These are phyloP conservation scores for Micrastur ruficollis DNA, from an alignment of 2,797 vertebrate genomes.

Conservation along the genomic window DNA sequence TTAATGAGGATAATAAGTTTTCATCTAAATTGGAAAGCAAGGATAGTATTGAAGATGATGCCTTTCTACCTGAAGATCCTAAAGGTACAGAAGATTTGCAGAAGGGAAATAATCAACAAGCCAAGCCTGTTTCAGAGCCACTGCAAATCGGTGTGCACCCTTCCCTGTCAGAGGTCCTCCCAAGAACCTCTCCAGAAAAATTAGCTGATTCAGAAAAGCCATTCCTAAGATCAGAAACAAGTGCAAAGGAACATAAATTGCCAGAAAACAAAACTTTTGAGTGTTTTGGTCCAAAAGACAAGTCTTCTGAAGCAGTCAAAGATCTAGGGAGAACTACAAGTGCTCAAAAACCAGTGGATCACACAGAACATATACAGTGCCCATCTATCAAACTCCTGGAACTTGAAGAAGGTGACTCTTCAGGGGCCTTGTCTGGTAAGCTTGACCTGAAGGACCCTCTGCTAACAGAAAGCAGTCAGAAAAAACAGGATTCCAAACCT, in stretches of 20 bases:
- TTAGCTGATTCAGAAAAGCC: conserved; percentile 7
- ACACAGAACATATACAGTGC: not conserved
- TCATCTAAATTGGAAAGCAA: conserved; percentile 67
- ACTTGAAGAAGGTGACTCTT: conserved; percentile 24
- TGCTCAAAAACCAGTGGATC: not conserved
- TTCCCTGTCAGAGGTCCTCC: not conserved
- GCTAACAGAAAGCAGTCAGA: conserved; percentile 30
- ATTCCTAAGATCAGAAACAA: conserved; percentile 15
- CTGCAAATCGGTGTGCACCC: not conserved
- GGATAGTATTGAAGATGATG: conserved; percentile 68
- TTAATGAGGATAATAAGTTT: conserved; percentile 63
- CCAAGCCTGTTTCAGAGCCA: not conserved
- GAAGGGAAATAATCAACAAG: conserved; percentile 1
- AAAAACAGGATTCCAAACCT: conserved; percentile 30
- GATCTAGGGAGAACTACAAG: conserved; percentile 20
- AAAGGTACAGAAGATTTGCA: conserved; percentile 51
- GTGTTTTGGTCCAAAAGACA: conserved; percentile 22
- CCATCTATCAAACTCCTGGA: conserved; percentile 12
- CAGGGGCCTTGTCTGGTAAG: not conserved
- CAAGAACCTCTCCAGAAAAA: conserved; percentile 32
- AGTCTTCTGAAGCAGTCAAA: conserved; percentile 43
- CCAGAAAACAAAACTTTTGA: conserved; percentile 28
- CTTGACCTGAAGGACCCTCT: conserved; percentile 18
- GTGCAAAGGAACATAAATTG: conserved; percentile 3
- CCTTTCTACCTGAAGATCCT: conserved; percentile 65